Evolutionary conservation across 2,888 invertebrate species (phyloP).

Genomic region (Sphaerophoria rueppellii): DNA sequence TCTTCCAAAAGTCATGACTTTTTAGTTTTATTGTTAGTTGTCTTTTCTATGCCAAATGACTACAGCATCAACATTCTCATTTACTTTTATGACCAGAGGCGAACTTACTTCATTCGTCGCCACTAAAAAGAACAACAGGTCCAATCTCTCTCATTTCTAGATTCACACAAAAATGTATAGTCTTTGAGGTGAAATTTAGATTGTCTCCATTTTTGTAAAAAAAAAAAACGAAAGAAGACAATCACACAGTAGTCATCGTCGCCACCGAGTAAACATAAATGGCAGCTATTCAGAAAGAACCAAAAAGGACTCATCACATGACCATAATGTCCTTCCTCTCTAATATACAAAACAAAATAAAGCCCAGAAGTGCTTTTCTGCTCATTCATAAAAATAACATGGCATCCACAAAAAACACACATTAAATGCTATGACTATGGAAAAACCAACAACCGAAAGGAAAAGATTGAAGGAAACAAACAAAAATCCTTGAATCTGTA

Average conservation of each 20-base stretch:
- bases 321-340: conserved; percentile 29
- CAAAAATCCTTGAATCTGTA: conserved; percentile 46
- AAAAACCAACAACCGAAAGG: conserved; percentile 13
- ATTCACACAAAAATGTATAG: conserved; percentile 32
- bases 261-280: conserved; percentile 42
- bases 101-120: background rate
- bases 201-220: conserved; percentile 22
- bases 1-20: too few species aligned
- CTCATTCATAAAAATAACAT: conserved; percentile 61
- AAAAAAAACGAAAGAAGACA: conserved; percentile 9
- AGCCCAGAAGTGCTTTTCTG: conserved; percentile 37
- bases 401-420: conserved; percentile 33
- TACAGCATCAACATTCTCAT: conserved; percentile 43
- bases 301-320: conserved; percentile 35
- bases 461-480: background rate
- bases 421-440: conserved; percentile 45
- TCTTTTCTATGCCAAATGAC: too few species aligned
- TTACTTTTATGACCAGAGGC: conserved; percentile 44
- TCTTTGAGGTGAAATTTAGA: conserved; percentile 38
- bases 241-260: background rate
- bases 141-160: conserved; percentile 12
- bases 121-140: conserved; percentile 40
- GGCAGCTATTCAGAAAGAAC: conserved; percentile 25
- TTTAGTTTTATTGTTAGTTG: too few species aligned
- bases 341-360: background rate